A percentile compares a stretch with the other conserved stretches of the same genome.
Conservation (phyloP, 2,888 invertebrate genomes). For the Rhaphigaster nebulosa region DNA sequence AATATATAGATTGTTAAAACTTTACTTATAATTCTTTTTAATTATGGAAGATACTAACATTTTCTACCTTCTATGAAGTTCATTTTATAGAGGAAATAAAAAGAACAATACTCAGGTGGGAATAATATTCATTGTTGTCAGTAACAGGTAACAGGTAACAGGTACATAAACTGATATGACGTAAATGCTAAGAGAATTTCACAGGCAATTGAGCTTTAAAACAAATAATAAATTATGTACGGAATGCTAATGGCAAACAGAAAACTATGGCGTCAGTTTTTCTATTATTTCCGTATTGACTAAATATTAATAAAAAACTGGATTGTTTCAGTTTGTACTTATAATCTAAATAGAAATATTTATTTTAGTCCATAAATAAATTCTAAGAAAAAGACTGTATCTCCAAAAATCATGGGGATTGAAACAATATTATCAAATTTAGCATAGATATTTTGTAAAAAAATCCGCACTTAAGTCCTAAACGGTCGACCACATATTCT, state of each 20-base stretch:
- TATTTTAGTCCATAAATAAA: not conserved
- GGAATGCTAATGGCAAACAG: constrained; percentile 29
- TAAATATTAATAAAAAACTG: not conserved
- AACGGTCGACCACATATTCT: no score
- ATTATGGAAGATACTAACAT: not conserved
- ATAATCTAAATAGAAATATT: not conserved
- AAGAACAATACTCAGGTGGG: not conserved
- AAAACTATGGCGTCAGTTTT: not conserved
- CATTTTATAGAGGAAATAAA: not conserved
- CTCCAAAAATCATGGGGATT: not conserved
- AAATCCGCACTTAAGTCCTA: no score
- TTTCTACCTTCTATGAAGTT: not conserved
- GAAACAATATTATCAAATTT: not conserved
- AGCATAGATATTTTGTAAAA: no score
- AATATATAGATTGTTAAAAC: no score
- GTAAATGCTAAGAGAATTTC: constrained; percentile 33
- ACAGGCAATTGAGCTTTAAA: not conserved
- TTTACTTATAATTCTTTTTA: no score
- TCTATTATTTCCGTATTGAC: not conserved
- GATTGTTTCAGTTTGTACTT: not conserved
- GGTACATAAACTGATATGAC: constrained; percentile 7
- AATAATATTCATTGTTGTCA: not conserved
- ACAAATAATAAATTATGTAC: constrained; percentile 34
- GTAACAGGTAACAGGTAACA: no score
- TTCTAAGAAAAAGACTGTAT: not conserved